Conservation (phyloP, 2,113 vertebrate species). For the Plestiodon gilberti region DNA sequence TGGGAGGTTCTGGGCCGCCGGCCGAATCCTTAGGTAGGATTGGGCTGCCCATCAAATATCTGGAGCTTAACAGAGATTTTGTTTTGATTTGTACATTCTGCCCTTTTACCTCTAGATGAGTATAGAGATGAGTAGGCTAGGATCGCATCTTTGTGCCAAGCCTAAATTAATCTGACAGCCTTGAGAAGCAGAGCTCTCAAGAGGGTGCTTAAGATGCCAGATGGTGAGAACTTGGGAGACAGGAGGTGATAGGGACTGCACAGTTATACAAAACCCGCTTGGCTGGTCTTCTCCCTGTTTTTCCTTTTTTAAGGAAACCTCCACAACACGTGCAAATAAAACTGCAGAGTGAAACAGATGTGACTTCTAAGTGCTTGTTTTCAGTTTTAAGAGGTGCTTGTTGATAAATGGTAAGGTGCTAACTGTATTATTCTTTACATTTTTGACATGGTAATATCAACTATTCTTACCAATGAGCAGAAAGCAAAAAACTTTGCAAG, state of each 20-base stretch:
- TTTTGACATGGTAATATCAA: neutral
- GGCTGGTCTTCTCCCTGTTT: neutral
- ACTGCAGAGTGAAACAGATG: neutral
- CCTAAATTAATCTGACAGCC: neutral
- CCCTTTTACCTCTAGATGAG: neutral
- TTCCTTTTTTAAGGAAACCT: neutral
- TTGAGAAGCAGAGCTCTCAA: neutral
- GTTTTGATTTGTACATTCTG: neutral
- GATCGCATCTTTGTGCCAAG: neutral
- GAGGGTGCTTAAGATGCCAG: slow-evolving; percentile 12
- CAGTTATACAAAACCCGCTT: neutral
- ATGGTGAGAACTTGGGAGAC: neutral
- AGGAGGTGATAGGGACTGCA: neutral
- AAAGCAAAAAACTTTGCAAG: neutral
- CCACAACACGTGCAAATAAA: neutral
- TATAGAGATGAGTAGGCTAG: neutral
- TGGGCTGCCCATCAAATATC: too few species aligned
- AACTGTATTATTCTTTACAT: neutral
- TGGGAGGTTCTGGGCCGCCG: too few species aligned
- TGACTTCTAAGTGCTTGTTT: neutral
- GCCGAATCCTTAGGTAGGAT: too few species aligned
- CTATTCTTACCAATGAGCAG: neutral
- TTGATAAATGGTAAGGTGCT: neutral
- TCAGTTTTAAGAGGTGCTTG: neutral
- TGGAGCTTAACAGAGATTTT: neutral